Base-by-base conservation (phyloP, 2,797 vertebrate genomes). In the Calcarius lapponicus region DNA sequence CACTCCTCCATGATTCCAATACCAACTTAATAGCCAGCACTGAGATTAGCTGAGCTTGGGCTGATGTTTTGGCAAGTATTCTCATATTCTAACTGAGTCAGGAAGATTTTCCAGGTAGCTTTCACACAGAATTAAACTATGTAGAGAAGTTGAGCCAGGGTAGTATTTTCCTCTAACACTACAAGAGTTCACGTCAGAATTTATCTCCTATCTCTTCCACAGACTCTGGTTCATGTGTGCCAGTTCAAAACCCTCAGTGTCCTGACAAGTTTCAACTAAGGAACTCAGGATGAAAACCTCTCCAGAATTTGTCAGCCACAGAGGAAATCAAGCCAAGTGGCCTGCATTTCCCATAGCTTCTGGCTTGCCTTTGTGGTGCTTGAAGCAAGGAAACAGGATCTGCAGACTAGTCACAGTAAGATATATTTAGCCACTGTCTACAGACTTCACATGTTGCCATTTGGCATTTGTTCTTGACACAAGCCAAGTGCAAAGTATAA, bases 401-500 rank as follows among this genome's bases (percentile, higher is more conserved):
- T 86, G 34, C 45, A 88, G 32, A 38, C 36, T 61, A 90, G 67
- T 82, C 64, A 50, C 53, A 42, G 57, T 78, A 88, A 43, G 42
- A 58, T 92, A 64, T 43, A 80, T 71, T 93, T 88, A 96, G 54
- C 79, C 86, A 69, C 38, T 43, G 51, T 61, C 48, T 80, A 76
- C 56, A 86, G 57, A 65, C 61, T 93, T 92, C 82, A 82, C 51
- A 58, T 32, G 47, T 51, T 95, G 71, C 61, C 62, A 17, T 17
- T 90, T 81, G 87, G 74, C 91, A 93, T 66, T 72, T 26, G 89
- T 65, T 73, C 75, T 94, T 89, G 65, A 95, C 34, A 78, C 61
- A 95, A 82, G 21, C 45, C 48, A 87, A 95, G 67, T 91, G 84
- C 66, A 58, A 97, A 92, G 71, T 32, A 36, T 62, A 95, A 96